A percentile compares a stretch with the other conserved stretches of the same genome.
Conservation (phyloP, 2,797 vertebrate species). For the Cyclura pinguis region DNA sequence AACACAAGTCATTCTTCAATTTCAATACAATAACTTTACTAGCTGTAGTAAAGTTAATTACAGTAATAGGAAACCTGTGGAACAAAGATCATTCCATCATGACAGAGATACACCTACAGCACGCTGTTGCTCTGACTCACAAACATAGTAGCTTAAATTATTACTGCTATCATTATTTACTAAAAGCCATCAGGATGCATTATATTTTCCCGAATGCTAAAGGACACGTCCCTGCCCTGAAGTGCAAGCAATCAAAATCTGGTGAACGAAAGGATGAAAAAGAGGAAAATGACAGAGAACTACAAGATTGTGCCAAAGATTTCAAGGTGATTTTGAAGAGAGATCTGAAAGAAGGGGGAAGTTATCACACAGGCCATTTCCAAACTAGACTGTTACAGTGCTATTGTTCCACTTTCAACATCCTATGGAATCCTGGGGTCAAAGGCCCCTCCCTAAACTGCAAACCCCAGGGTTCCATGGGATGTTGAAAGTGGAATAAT, state of each 20-base stretch:
- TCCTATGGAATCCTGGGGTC: too few species aligned
- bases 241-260: not conserved
- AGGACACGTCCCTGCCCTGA: not conserved
- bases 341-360: not conserved
- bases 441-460: too few species aligned
- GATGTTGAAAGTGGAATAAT: too few species aligned
- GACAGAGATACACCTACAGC: not conserved
- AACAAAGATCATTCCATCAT: not conserved
- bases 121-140: not conserved
- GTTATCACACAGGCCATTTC: too few species aligned
- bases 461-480: too few species aligned
- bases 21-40: not conserved
- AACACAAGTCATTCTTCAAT: not conserved
- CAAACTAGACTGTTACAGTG: too few species aligned
- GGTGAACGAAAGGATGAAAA: not conserved
- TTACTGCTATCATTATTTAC: not conserved
- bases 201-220: not conserved
- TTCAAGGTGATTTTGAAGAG: not conserved
- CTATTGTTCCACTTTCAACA: too few species aligned
- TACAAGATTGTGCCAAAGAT: not conserved
- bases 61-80: not conserved
- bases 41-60: too few species aligned
- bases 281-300: not conserved
- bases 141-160: not conserved
- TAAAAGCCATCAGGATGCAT: too few species aligned